Conservation (phyloP, 2,797 vertebrate genomes). For the Molothrus aeneus region DNA sequence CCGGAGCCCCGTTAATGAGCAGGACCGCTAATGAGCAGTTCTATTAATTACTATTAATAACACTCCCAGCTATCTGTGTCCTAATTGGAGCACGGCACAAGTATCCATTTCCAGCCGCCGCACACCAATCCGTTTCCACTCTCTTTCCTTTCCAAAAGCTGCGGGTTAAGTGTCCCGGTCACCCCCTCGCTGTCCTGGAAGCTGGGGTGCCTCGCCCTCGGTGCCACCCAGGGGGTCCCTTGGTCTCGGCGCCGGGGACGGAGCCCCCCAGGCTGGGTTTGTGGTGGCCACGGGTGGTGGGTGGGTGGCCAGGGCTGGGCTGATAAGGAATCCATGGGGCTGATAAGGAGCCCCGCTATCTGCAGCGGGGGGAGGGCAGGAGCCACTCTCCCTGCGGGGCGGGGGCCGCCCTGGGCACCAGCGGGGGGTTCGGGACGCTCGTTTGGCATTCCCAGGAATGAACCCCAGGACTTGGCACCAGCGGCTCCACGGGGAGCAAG, state of each 20-base stretch:
- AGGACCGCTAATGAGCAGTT: not conserved
- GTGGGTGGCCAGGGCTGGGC: not conserved
- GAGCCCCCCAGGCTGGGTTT: not conserved
- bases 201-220: not conserved
- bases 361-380: not conserved
- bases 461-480: not conserved
- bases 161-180: no score
- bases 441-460: not conserved
- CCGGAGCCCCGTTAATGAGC: not conserved
- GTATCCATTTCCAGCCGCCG: not conserved
- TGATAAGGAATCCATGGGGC: not conserved
- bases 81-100: not conserved
- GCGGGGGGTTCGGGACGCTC: not conserved
- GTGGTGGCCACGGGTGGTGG: not conserved
- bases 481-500: accelerated
- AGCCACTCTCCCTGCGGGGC: not conserved
- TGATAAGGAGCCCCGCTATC: not conserved
- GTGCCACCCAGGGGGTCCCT: not conserved
- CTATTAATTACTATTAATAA: not conserved
- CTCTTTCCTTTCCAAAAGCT: not conserved
- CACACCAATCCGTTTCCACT: not conserved
- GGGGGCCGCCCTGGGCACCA: not conserved
- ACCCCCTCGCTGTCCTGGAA: no score
- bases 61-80: not conserved
- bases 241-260: no score